Conservation (phyloP, 2,888 invertebrate genomes). For the Agapostemon virescens region DNA sequence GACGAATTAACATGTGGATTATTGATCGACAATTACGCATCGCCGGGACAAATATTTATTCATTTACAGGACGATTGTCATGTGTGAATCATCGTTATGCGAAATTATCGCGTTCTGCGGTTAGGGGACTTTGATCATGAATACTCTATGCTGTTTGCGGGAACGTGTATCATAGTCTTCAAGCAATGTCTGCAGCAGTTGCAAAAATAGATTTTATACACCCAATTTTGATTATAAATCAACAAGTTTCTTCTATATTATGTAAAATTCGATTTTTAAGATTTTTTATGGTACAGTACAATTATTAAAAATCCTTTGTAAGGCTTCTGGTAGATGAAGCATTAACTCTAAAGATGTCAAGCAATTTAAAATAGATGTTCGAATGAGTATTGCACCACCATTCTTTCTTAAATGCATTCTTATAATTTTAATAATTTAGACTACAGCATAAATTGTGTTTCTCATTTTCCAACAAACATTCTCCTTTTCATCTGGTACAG, state of each 20-base stretch:
- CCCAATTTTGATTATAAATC: too few species aligned
- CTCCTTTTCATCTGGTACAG: neutral
- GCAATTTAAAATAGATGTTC: too few species aligned
- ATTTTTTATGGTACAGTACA: too few species aligned
- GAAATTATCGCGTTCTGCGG: neutral
- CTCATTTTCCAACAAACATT: neutral
- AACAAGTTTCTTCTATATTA: too few species aligned
- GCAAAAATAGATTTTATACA: neutral
- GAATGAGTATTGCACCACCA: too few species aligned
- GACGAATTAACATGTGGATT: slow-evolving; percentile 39
- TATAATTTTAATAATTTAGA: too few species aligned
- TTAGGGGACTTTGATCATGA: neutral
- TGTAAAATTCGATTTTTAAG: too few species aligned
- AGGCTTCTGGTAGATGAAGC: too few species aligned
- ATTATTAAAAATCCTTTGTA: too few species aligned
- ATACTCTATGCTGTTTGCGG: neutral
- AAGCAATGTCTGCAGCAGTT: neutral
- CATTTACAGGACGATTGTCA: neutral
- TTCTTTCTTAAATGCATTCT: too few species aligned
- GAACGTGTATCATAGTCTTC: neutral
- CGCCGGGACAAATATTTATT: slow-evolving; percentile 31
- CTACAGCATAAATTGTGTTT: neutral
- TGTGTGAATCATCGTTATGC: neutral
- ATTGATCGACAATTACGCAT: slow-evolving; percentile 26
- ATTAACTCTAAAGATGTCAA: too few species aligned